Conservation (phyloP, 2,888 invertebrate species). For the Lithophane ornitopus region DNA sequence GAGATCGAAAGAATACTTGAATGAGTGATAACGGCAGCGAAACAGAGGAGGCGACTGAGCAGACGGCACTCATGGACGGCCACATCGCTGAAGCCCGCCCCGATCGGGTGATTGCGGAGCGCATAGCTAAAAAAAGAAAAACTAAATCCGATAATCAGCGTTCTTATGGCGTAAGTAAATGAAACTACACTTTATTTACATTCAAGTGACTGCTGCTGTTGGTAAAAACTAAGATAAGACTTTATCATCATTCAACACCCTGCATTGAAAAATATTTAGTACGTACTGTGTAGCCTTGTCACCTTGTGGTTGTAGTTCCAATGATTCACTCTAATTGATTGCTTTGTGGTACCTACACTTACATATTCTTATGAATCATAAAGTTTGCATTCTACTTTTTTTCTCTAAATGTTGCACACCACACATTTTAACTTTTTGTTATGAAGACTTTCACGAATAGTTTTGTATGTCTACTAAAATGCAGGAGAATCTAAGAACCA, state of each 20-base stretch:
- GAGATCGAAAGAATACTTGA: slow-evolving; percentile 75
- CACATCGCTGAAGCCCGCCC: slow-evolving; percentile 93
- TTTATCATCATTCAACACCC: slow-evolving; percentile 40
- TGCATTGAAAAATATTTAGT: slow-evolving; percentile 18
- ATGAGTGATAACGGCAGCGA: slow-evolving; percentile 88
- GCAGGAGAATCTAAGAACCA: not conserved
- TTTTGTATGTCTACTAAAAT: not conserved
- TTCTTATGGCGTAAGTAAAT: slow-evolving; percentile 88
- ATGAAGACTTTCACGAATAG: not conserved
- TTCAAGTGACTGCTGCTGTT: not conserved
- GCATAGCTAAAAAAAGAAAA: slow-evolving; percentile 90
- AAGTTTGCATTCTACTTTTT: not conserved
- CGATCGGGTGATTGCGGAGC: slow-evolving; percentile 89
- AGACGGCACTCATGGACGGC: slow-evolving; percentile 96
- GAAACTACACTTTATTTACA: not conserved
- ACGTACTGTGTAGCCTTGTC: not conserved
- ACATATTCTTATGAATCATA: not conserved
- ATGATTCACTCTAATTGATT: slow-evolving; percentile 16
- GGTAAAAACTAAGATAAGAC: slow-evolving; percentile 18
- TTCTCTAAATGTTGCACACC: not conserved
- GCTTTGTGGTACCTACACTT: not conserved
- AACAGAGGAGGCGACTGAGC: slow-evolving; percentile 92
- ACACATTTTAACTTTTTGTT: slow-evolving; percentile 3
- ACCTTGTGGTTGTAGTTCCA: not conserved
- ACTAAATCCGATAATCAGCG: slow-evolving; percentile 88